A percentile compares a stretch with the other conserved stretches of the same genome.
phyloP scores from a whole-genome alignment of 2,888 invertebrate genomes.

The Cataglyphis livida region DNA sequence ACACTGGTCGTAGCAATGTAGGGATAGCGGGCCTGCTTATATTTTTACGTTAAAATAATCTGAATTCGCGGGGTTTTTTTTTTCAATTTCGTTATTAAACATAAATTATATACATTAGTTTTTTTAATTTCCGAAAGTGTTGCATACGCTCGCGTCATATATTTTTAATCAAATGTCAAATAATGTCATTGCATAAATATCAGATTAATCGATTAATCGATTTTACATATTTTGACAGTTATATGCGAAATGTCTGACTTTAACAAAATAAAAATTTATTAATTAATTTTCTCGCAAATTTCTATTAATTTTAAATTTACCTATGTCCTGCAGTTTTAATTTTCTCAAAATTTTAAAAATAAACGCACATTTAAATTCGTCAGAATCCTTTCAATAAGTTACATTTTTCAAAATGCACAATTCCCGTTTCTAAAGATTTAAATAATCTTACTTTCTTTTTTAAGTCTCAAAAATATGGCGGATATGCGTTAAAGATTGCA shows the following conservation, averaged over 20 bases:
- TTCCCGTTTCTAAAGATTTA: background rate
- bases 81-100: conserved; percentile 11
- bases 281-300: background rate
- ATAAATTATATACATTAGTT: conserved; percentile 29
- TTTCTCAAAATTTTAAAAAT: background rate
- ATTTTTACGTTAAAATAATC: conserved; percentile 25
- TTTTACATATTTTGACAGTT: background rate
- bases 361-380: background rate
- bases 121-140: conserved; percentile 6
- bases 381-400: background rate
- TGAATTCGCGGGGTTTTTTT: background rate
- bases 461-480: background rate
- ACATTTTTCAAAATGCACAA: background rate
- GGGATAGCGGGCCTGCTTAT: conserved; percentile 20
- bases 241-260: background rate
- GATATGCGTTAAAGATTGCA: background rate
- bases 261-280: conserved; percentile 16
- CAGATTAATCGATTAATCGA: conserved; percentile 7
- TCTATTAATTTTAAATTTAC: background rate
- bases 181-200: background rate
- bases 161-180: conserved; percentile 17
- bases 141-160: background rate
- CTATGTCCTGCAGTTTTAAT: background rate
- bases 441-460: background rate
- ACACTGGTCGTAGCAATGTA: conserved; percentile 5